These are phyloP conservation scores for Eulemur rufifrons DNA, from an alignment of 2,113 vertebrate genomes.

Conservation along the genomic window DNA sequence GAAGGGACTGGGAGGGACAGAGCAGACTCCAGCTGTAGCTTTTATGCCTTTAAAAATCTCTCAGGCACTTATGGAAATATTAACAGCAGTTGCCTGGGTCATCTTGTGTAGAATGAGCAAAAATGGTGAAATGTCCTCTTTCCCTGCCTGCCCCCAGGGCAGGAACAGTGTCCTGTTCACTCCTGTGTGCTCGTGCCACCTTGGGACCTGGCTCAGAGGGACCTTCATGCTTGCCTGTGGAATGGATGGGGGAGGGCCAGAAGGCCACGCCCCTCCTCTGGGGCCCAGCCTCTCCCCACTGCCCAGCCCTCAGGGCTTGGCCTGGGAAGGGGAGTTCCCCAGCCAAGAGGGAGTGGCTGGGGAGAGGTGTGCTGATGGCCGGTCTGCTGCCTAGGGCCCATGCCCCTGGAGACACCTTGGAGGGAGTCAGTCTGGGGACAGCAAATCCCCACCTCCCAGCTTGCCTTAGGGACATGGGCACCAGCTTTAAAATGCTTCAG, in stretches of 20 bases:
- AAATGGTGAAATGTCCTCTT: not conserved
- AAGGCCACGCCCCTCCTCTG: not conserved
- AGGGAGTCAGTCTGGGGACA: not conserved
- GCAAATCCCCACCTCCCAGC: not conserved
- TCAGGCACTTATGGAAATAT: not conserved
- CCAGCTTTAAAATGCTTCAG: not conserved
- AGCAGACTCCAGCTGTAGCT: not conserved
- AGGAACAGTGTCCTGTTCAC: no score
- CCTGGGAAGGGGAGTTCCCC: no score
- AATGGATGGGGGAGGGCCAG: not conserved
- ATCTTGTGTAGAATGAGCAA: no score
- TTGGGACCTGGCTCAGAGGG: not conserved
- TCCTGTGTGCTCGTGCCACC: not conserved
- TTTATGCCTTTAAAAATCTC: not conserved
- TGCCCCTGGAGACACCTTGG: not conserved
- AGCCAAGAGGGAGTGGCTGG: no score
- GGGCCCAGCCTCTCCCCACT: not conserved
- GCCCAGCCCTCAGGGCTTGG: not conserved
- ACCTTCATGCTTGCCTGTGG: fast-evolving
- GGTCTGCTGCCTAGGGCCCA: not conserved
- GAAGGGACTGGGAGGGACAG: not conserved
- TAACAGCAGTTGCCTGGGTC: not conserved
- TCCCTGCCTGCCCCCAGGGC: not conserved
- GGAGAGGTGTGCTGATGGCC: not conserved
- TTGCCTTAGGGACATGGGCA: not conserved